Conservation (phyloP, 2,888 invertebrate genomes). For the Macrosiphum euphorbiae region DNA sequence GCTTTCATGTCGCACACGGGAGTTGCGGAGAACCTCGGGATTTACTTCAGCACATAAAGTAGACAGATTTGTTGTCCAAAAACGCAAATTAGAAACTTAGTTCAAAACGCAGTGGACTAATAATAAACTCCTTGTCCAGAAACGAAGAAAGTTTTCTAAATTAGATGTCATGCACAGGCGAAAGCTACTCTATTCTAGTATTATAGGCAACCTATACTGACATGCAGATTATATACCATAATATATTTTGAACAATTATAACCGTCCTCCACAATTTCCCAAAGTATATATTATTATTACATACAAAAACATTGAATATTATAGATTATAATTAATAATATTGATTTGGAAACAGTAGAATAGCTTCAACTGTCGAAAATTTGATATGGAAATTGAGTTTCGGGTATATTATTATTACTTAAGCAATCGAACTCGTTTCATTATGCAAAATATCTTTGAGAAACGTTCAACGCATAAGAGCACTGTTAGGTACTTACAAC, state of each 20-base stretch:
- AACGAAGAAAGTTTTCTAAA: constrained; percentile 56
- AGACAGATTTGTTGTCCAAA: constrained; percentile 21
- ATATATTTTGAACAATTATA: neutral
- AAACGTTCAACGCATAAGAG: neutral
- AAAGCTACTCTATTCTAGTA: neutral
- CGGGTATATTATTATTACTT: neutral
- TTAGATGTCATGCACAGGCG: constrained; percentile 45
- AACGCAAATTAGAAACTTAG: constrained; percentile 49
- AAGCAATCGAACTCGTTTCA: neutral
- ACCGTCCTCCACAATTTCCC: neutral
- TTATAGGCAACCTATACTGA: neutral
- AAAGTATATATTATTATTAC: neutral
- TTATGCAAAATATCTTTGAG: neutral
- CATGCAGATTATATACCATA: neutral
- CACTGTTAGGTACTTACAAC: neutral
- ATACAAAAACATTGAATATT: neutral
- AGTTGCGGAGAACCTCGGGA: neutral
- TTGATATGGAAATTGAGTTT: neutral
- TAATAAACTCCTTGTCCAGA: constrained; percentile 38
- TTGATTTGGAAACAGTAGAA: no score
- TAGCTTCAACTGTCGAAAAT: neutral
- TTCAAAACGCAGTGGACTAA: neutral
- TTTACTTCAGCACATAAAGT: neutral
- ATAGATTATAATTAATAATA: neutral
- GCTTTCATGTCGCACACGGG: neutral